phyloP scores from a whole-genome alignment of 1,140 invertebrate species.

The Drosophila neocordata region DNA sequence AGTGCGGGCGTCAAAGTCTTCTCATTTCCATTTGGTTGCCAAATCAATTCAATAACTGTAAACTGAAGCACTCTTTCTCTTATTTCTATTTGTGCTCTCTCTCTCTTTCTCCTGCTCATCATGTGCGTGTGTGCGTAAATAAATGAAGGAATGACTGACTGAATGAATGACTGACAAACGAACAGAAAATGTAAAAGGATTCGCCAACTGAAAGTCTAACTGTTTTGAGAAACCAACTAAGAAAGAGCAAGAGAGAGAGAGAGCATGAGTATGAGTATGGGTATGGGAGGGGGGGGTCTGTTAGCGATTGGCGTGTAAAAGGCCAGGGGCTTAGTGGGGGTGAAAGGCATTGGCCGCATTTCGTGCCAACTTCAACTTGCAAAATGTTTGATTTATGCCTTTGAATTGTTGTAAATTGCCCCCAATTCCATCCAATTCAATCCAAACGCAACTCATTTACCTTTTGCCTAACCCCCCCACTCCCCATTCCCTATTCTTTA shows the following conservation, averaged over 20 bases:
- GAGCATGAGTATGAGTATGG: neutral
- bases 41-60: slow-evolving; percentile 77
- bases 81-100: neutral
- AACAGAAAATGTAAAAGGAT: neutral
- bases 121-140: slow-evolving; percentile 74
- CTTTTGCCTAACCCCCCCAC: neutral
- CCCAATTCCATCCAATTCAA: neutral
- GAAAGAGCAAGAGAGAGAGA: neutral
- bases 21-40: slow-evolving; percentile 27
- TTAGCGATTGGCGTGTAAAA: too few species aligned
- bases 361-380: slow-evolving; percentile 68
- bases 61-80: neutral
- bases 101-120: neutral
- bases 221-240: neutral
- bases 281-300: neutral
- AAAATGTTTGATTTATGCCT: slow-evolving; percentile 77
- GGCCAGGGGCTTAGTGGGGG: too few species aligned
- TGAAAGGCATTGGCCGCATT: slow-evolving; percentile 9
- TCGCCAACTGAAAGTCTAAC: slow-evolving; percentile 31
- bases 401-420: slow-evolving; percentile 76
- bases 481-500: neutral
- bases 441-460: slow-evolving; percentile 11
- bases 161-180: slow-evolving; percentile 54
- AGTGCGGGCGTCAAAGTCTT: too few species aligned
- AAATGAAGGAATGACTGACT: slow-evolving; percentile 54